Conservation (phyloP, 1,140 invertebrate genomes). For the Geopemphigus sp. region DNA sequence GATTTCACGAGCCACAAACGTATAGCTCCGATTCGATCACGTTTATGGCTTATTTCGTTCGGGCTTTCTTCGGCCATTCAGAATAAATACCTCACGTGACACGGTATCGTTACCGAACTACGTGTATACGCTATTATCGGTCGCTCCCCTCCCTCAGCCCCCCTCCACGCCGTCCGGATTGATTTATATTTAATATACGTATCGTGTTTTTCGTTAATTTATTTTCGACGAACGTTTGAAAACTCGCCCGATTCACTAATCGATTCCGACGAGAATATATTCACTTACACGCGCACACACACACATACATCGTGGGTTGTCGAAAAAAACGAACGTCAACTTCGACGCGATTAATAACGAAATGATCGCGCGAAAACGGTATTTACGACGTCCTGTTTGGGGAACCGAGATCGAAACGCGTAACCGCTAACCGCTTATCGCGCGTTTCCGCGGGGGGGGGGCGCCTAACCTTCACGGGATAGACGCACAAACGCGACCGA, state of each 20-base stretch:
- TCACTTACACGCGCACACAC: background rate
- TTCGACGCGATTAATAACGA: too few species aligned
- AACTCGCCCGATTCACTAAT: background rate
- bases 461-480: too few species aligned
- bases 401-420: too few species aligned
- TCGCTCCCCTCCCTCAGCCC: background rate
- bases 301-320: too few species aligned
- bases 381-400: too few species aligned
- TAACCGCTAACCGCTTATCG: too few species aligned
- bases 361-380: too few species aligned
- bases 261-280: background rate
- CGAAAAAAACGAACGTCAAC: too few species aligned
- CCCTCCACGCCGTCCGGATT: background rate
- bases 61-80: slow-evolving; percentile 1
- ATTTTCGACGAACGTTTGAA: background rate
- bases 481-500: too few species aligned
- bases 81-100: slow-evolving; percentile 27
- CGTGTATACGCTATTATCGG: too few species aligned
- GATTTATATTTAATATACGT: slow-evolving; percentile 10
- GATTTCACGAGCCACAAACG: slow-evolving; percentile 14
- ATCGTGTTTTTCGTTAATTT: slow-evolving; percentile 33
- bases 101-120: slow-evolving; percentile 18
- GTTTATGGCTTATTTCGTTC: slow-evolving; percentile 24
- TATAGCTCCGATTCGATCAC: background rate
- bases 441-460: too few species aligned